These are phyloP conservation scores for Andrena haemorrhoa DNA, from an alignment of 2,888 invertebrate genomes.

Conservation along the genomic window DNA sequence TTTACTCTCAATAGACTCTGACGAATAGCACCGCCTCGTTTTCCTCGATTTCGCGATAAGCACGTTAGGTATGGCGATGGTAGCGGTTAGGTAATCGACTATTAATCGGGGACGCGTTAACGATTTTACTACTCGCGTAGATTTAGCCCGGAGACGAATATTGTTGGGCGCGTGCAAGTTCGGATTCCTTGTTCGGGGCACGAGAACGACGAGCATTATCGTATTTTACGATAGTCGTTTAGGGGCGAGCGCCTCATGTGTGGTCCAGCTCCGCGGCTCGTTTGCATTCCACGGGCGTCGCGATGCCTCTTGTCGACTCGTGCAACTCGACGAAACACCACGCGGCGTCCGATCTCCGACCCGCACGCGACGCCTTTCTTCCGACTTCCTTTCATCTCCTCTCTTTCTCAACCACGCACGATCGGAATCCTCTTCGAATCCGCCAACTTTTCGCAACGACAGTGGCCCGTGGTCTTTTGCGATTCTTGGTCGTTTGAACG, in stretches of 20 bases:
- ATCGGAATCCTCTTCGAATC: slow-evolving; percentile 18
- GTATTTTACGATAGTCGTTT: slow-evolving; percentile 84
- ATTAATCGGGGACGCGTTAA: not conserved
- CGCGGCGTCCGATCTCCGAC: slow-evolving; percentile 9
- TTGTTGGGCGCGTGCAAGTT: slow-evolving; percentile 54
- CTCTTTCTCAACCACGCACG: slow-evolving; percentile 2
- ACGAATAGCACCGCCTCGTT: not conserved
- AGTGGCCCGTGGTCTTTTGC: too few species aligned
- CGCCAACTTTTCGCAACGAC: too few species aligned
- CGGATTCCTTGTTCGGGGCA: slow-evolving; percentile 60
- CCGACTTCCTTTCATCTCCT: not conserved
- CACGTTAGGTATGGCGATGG: not conserved
- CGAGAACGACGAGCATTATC: slow-evolving; percentile 79
- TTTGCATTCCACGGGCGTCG: slow-evolving; percentile 81
- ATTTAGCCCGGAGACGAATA: slow-evolving; percentile 55
- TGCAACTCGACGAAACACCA: not conserved
- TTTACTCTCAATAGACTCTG: not conserved
- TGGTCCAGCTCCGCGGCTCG: slow-evolving; percentile 78
- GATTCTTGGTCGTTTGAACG: too few species aligned
- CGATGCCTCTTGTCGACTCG: slow-evolving; percentile 67
- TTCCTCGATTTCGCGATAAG: not conserved
- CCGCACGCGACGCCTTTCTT: not conserved
- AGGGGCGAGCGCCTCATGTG: slow-evolving; percentile 77
- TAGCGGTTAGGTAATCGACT: not conserved
- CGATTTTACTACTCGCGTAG: not conserved